Conservation (phyloP, 1,140 invertebrate species). For the Pararge aegeria region DNA sequence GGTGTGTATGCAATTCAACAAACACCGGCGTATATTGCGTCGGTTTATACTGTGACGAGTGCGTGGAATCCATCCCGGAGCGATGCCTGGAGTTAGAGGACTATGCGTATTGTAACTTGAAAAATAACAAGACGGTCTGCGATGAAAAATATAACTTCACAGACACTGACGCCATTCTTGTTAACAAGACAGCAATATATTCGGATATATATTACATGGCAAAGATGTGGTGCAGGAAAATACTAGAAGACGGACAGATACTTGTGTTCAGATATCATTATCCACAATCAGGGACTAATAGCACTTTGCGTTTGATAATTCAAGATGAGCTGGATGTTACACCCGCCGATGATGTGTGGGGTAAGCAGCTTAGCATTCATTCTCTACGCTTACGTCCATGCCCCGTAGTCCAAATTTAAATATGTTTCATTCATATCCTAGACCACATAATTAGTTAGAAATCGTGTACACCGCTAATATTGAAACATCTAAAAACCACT, state of each 20-base stretch:
- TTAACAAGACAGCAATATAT: constrained; percentile 48
- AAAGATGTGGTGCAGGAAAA: constrained; percentile 47
- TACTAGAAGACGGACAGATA: constrained; percentile 37
- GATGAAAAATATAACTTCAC: constrained; percentile 76
- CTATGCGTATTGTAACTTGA: constrained; percentile 83
- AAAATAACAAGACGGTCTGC: constrained; percentile 75
- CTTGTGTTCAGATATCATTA: constrained; percentile 53
- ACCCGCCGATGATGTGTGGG: constrained; percentile 42
- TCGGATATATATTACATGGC: constrained; percentile 21
- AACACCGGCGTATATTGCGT: constrained; percentile 76
- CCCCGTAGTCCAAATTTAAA: too few relatives aligned
- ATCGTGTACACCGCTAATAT: too few relatives aligned
- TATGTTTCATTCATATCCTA: too few relatives aligned
- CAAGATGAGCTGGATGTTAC: constrained; percentile 50
- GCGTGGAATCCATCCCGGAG: constrained; percentile 70
- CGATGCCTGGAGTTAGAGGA: constrained; percentile 89
- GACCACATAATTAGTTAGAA: too few relatives aligned
- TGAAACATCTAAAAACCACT: too few relatives aligned
- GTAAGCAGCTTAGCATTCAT: too few relatives aligned
- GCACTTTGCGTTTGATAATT: constrained; percentile 37
- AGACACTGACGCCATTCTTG: constrained; percentile 56
- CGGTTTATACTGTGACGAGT: constrained; percentile 86
- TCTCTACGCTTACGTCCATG: too few relatives aligned
- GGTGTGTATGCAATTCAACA: constrained; percentile 79
- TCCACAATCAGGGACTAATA: constrained; percentile 5